Evolutionary conservation across 1,140 invertebrate genomes (phyloP).

Genomic region (Drosophila subobscura): DNA sequence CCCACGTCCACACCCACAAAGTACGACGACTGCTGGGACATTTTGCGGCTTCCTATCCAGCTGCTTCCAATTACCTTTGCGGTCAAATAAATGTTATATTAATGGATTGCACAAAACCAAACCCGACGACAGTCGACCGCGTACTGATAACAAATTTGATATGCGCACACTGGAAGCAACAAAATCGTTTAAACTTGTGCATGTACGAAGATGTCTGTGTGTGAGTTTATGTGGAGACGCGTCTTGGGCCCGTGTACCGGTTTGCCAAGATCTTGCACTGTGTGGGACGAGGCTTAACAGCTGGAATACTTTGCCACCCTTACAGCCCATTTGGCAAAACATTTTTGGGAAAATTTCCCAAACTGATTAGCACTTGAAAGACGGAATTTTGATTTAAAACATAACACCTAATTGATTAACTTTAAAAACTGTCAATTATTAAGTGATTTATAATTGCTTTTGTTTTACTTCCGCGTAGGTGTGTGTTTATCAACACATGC

Average conservation of each 20-base stretch:
- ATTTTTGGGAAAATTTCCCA: background rate
- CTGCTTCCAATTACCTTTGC: slow-evolving; percentile 40
- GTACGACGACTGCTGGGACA: slow-evolving; percentile 77
- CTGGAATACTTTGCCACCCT: slow-evolving; percentile 17
- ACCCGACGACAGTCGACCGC: slow-evolving; percentile 31
- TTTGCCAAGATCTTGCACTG: slow-evolving; percentile 25
- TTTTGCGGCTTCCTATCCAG: slow-evolving; percentile 17
- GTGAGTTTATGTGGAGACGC: too few relatives aligned
- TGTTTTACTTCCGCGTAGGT: too few relatives aligned
- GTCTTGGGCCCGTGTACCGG: slow-evolving; percentile 24
- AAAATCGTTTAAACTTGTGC: slow-evolving; percentile 8
- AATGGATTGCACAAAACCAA: slow-evolving; percentile 44
- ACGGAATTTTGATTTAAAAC: slow-evolving; percentile 1
- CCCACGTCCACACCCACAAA: slow-evolving; percentile 98
- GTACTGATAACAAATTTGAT: slow-evolving; percentile 67
- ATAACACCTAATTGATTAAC: slow-evolving; percentile 33
- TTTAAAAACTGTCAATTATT: background rate
- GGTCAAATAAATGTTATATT: slow-evolving; percentile 75
- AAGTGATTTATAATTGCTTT: background rate
- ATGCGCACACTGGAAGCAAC: slow-evolving; percentile 12
- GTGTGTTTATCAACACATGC: too few relatives aligned
- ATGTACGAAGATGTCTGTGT: too few relatives aligned
- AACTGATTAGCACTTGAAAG: slow-evolving; percentile 9
- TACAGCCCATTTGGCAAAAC: background rate
- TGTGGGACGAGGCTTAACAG: too few relatives aligned